A percentile compares a stretch with the other conserved stretches of the same genome.
Evolutionary conservation across 2,888 invertebrate genomes (phyloP).

Genomic region (Apotomis turbidana): DNA sequence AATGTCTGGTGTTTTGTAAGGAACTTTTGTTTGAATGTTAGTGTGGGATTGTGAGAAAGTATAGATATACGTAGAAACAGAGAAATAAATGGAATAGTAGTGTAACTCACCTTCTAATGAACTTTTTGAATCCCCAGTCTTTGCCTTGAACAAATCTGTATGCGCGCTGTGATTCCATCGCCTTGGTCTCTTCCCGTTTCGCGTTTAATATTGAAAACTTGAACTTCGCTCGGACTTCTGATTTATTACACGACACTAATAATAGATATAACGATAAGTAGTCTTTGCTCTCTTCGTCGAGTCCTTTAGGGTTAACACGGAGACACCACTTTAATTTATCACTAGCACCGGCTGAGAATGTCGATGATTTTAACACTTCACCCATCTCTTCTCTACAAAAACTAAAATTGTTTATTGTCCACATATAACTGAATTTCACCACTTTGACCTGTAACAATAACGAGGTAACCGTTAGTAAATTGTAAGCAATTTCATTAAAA

Average conservation of each 20-base stretch:
- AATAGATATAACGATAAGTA: constrained; percentile 99
- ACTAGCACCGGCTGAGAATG: constrained; percentile 99
- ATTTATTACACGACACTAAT: constrained; percentile 99
- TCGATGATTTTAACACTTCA: constrained; percentile 99
- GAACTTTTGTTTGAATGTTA: background rate
- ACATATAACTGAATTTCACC: constrained; percentile 99
- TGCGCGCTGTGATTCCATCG: constrained; percentile 98
- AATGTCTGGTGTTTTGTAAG: background rate
- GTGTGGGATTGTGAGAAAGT: background rate
- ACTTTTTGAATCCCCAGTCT: constrained; percentile 99
- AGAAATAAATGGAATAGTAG: background rate
- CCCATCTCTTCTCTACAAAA: constrained; percentile 99
- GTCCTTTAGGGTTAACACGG: constrained; percentile 99
- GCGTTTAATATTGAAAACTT: constrained; percentile 99
- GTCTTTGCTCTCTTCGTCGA: constrained; percentile 99
- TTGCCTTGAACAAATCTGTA: constrained; percentile 99
- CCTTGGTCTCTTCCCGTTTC: constrained; percentile 99
- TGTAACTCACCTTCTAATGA: constrained; percentile 89
- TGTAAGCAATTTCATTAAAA: background rate
- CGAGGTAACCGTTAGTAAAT: constrained; percentile 47
- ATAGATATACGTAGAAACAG: background rate
- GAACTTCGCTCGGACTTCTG: constrained; percentile 99
- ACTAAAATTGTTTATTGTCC: constrained; percentile 99
- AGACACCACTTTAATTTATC: constrained; percentile 99
- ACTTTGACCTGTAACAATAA: constrained; percentile 96